Evolutionary conservation across 2,797 vertebrate species (phyloP).

Genomic region (Somateria mollissima): DNA sequence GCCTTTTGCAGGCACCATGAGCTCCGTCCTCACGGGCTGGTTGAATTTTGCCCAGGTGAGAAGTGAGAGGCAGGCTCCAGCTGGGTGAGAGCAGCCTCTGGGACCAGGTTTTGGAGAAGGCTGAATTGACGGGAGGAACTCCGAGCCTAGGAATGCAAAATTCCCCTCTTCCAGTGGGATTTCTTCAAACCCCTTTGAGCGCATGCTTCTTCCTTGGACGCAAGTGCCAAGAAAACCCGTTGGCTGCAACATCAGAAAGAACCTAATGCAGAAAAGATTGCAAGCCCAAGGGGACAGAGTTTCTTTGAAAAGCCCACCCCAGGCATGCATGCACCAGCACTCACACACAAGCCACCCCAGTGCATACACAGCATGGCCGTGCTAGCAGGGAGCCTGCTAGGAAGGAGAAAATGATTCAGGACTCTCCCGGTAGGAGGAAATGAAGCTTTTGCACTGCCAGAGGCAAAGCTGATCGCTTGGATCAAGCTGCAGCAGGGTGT

Average conservation of each 20-base stretch:
- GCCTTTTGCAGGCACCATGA: neutral
- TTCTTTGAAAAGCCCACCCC: neutral
- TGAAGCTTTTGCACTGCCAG: neutral
- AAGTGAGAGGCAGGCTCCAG: neutral
- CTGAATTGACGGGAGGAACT: neutral
- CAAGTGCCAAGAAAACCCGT: neutral
- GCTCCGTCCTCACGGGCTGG: neutral
- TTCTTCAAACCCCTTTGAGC: neutral
- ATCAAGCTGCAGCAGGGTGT: neutral
- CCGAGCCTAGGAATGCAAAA: neutral
- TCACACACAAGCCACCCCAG: rapidly evolving
- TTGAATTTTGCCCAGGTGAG: neutral
- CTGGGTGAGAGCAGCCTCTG: neutral
- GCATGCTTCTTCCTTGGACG: neutral
- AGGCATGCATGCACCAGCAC: neutral
- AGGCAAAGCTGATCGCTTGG: neutral
- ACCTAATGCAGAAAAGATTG: neutral
- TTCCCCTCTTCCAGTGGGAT: neutral
- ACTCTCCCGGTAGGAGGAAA: neutral
- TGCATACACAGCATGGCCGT: neutral
- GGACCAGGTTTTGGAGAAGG: neutral
- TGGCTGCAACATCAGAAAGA: conserved; percentile 25
- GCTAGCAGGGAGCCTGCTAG: neutral
- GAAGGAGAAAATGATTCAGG: neutral
- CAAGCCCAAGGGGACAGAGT: neutral